These are phyloP conservation scores for Leptodactylus fuscus DNA, from an alignment of 2,113 vertebrate species.

Conservation along the genomic window DNA sequence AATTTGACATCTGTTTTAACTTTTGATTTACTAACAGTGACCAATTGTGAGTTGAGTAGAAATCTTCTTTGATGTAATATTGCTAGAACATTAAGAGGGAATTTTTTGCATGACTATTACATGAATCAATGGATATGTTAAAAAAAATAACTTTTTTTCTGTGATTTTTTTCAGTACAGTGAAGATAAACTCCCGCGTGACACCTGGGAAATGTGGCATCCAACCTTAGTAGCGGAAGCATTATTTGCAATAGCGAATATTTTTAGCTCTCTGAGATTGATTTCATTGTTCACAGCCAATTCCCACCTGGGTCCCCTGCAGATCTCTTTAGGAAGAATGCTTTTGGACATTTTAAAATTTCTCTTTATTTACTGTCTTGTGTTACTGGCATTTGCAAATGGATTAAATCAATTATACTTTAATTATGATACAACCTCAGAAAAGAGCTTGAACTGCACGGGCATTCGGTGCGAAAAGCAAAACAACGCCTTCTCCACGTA, in stretches of 20 bases:
- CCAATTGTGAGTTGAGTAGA: no score
- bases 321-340: conserved; percentile 96
- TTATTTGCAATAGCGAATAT: conserved; percentile 97
- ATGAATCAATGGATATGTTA: no score
- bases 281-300: conserved; percentile 96
- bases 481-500: conserved; percentile 98
- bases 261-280: conserved; percentile 96
- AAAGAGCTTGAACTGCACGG: conserved; percentile 76
- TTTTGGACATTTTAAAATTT: conserved; percentile 98
- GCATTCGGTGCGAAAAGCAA: conserved; percentile 89
- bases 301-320: conserved; percentile 97
- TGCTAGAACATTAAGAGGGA: no score
- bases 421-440: conserved; percentile 81
- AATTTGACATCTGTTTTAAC: no score
- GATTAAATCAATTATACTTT: conserved; percentile 96
- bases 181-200: conserved; percentile 73
- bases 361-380: conserved; percentile 98
- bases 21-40: no score
- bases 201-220: conserved; percentile 94
- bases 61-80: no score
- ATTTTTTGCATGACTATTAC: no score
- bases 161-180: conserved; percentile 82
- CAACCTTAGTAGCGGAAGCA: conserved; percentile 93
- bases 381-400: conserved; percentile 94
- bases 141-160: neutral